Evolutionary conservation across 1,140 invertebrate species (phyloP).

Genomic region (Tachypleus tridentatus): DNA sequence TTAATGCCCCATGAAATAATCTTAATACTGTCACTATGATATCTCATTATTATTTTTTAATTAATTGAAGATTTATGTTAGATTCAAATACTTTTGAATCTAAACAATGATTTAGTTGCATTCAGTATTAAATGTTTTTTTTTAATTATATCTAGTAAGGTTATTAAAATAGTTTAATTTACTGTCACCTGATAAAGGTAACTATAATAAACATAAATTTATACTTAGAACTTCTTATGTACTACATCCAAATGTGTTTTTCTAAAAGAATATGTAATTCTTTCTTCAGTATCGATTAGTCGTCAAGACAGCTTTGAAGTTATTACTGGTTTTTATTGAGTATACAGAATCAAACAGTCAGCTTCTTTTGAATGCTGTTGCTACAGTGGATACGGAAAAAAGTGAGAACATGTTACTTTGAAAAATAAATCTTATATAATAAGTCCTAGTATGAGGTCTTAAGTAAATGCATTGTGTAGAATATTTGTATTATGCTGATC

Average conservation of each 20-base stretch:
- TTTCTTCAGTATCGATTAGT: conserved; percentile 69
- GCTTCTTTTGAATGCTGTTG: conserved; percentile 78
- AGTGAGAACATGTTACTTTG: conserved; percentile 33
- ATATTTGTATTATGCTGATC: neutral
- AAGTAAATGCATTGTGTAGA: neutral
- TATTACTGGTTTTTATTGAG: conserved; percentile 95
- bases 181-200: neutral
- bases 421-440: too few species aligned
- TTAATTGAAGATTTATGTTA: too few species aligned
- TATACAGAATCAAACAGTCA: conserved; percentile 92
- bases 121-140: too few species aligned
- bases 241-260: neutral
- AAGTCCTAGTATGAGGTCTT: conserved; percentile 8
- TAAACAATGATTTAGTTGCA: too few species aligned
- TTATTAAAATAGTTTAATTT: too few species aligned
- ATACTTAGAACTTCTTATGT: neutral
- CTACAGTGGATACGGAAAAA: conserved; percentile 64
- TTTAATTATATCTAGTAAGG: too few species aligned
- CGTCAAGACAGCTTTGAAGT: conserved; percentile 95
- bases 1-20: too few species aligned
- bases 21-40: too few species aligned
- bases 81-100: too few species aligned
- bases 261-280: neutral
- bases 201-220: conserved; percentile 7
- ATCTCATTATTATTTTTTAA: too few species aligned